Conservation (phyloP, 2,113 vertebrate species). For the Clupea harengus region DNA sequence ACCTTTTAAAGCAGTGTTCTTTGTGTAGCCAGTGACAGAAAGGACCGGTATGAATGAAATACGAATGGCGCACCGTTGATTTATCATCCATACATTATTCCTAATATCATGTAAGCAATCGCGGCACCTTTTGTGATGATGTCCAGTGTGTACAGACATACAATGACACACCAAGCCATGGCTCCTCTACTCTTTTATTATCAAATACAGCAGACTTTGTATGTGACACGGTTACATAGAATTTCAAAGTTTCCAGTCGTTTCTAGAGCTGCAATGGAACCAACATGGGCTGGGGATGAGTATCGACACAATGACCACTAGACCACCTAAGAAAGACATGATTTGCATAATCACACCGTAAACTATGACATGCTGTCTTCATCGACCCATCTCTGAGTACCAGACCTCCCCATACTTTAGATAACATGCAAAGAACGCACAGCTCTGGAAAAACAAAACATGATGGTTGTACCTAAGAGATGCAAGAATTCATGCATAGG, state of each 20-base stretch:
- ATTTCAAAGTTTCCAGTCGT: not conserved
- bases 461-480: not conserved
- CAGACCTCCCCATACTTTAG: not conserved
- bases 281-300: not conserved
- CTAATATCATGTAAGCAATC: not conserved
- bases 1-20: not conserved
- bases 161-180: not conserved
- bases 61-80: not conserved
- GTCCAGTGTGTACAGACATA: not conserved
- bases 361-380: conserved; percentile 5
- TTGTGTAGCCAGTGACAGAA: not conserved
- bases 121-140: not conserved
- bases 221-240: not conserved
- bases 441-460: not conserved
- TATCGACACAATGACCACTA: not conserved
- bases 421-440: conserved; percentile 6
- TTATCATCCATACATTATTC: not conserved
- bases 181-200: conserved; percentile 1
- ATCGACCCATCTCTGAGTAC: not conserved
- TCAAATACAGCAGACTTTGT: not conserved
- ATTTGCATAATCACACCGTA: conserved; percentile 14
- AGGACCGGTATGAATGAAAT: not conserved
- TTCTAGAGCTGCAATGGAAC: not conserved
- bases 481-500: not conserved
- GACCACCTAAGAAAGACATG: not conserved